Evolutionary conservation across 2,888 invertebrate species (phyloP).

Genomic region (Himalopsyche japonica): DNA sequence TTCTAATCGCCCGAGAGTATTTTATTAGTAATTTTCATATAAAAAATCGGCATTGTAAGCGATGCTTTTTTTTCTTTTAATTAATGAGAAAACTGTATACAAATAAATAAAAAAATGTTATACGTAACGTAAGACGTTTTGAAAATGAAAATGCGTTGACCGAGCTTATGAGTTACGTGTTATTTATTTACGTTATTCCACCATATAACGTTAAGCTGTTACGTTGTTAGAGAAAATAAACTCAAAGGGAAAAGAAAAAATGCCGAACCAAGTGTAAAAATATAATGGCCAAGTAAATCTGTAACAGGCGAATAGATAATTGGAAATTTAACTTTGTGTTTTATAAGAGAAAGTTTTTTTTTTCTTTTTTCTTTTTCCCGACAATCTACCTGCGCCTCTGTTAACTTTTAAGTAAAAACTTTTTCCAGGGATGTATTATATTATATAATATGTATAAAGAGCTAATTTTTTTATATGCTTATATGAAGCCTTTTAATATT

Average conservation of each 20-base stretch:
- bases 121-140: neutral
- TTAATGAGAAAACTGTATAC: too few species aligned
- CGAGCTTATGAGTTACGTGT: constrained; percentile 25
- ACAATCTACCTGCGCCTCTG: neutral
- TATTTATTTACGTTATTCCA: constrained; percentile 37
- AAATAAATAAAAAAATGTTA: too few species aligned
- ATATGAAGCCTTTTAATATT: too few species aligned
- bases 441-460: too few species aligned
- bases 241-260: constrained; percentile 33
- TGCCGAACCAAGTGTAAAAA: constrained; percentile 35
- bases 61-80: too few species aligned
- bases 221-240: constrained; percentile 12
- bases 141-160: constrained; percentile 6
- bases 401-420: neutral
- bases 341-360: neutral
- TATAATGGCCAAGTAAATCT: constrained; percentile 40
- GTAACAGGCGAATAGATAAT: constrained; percentile 34
- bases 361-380: neutral
- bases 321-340: constrained; percentile 39
- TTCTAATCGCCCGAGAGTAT: too few species aligned
- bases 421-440: too few species aligned
- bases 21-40: too few species aligned
- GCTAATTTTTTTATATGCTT: too few species aligned
- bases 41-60: too few species aligned
- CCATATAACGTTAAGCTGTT: constrained; percentile 25